These are phyloP conservation scores for Phrynocephalus forsythii DNA, from an alignment of 2,797 vertebrate species.

Conservation along the genomic window DNA sequence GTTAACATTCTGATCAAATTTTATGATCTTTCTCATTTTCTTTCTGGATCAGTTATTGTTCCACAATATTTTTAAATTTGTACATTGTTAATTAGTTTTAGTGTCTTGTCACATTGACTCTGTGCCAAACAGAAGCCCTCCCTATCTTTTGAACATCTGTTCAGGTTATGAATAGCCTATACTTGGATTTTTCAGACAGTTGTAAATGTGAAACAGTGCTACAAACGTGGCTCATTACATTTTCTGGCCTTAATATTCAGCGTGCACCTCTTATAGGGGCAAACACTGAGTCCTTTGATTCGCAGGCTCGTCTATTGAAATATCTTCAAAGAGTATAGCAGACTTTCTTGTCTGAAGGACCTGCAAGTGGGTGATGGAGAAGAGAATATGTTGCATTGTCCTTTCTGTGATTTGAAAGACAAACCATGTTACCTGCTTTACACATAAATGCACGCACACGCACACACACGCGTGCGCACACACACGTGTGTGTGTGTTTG, in stretches of 20 bases:
- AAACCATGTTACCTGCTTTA: not conserved
- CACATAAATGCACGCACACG: too few relatives aligned
- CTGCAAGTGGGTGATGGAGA: not conserved
- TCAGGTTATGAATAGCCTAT: slow-evolving; percentile 32
- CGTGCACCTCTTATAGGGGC: not conserved
- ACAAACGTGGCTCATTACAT: slow-evolving; percentile 1
- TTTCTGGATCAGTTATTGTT: slow-evolving; percentile 63
- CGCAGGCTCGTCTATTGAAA: not conserved
- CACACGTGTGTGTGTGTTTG: too few relatives aligned
- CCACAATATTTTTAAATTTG: slow-evolving; percentile 61
- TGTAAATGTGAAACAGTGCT: slow-evolving; percentile 22
- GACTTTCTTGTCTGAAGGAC: not conserved
- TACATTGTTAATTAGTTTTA: slow-evolving; percentile 56
- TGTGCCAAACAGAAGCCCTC: slow-evolving; percentile 64
- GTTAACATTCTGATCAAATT: slow-evolving; percentile 58
- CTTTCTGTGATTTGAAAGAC: not conserved
- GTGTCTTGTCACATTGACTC: slow-evolving; percentile 58
- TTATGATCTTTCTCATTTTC: slow-evolving; percentile 65
- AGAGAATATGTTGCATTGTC: not conserved
- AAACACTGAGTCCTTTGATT: not conserved
- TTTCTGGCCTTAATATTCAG: slow-evolving; percentile 24
- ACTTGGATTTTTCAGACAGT: slow-evolving; percentile 11
- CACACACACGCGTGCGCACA: too few relatives aligned
- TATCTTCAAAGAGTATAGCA: not conserved
- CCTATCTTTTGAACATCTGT: slow-evolving; percentile 58